Evolutionary conservation across 1,140 invertebrate genomes (phyloP), one percentile per base, ranked within the genome.

Genomic region (Samia ricini): DNA sequence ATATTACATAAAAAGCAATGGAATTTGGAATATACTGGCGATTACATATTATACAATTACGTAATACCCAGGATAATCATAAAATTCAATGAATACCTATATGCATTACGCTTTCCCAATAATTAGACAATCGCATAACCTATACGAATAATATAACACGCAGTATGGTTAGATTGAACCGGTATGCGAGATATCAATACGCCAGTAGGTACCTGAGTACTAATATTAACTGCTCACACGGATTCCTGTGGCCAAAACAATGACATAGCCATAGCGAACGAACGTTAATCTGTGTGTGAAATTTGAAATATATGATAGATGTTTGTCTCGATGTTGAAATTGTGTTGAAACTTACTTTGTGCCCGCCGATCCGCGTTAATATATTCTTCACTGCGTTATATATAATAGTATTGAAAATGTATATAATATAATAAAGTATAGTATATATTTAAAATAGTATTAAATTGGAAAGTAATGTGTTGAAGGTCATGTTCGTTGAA

Each of bases 231-330:
- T 71, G 57, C 63, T 65, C 69, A 74, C 57, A 54, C 42, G 64
- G 21, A 74, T 74, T 74, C 66, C 69, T 67, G 72, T n/a, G 66
- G 63, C 64, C 56, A 20, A 69, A 68, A 65, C 67, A 62, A 64
- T 62, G 55, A 26, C 23, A 69, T 64, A 60, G 56, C 63, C 60
- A 64, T 66, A 63, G 12, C 23, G 49, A 2, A 33, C 56, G 15
- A 18, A 7, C 24, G 54, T 29, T 42, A 42, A 15, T 42, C 33
- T 42, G 7, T 42, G 7, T 42, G 33, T 42, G 33, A 42, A 42
- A 42, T 42, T 10, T 42, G 33, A 42, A 42, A 15, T 15, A 42
- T 42, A 26, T 4, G n/a, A n/a, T n/a, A n/a, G n/a, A n/a, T n/a
- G n/a, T n/a, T n/a, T n/a, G n/a, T n/a, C n/a, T n/a, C n/a, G n/a